Percentiles rank a stretch among this genome's conserved stretches.
phyloP scores from a whole-genome alignment of 2,888 invertebrate genomes.

The Zygaena filipendulae region DNA sequence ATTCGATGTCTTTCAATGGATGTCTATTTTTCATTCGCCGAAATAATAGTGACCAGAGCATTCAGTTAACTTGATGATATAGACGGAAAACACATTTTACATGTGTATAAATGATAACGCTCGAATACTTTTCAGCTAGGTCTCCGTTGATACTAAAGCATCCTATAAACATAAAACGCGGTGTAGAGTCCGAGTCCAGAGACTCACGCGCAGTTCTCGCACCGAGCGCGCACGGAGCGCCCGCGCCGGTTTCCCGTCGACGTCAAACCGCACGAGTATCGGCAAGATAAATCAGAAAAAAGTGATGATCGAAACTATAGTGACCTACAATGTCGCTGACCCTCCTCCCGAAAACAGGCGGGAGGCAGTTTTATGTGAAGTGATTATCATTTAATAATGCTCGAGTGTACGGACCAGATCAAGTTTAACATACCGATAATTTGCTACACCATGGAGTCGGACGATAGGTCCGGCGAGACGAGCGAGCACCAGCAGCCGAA shows the following conservation, averaged over 20 bases:
- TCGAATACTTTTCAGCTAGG: too few species aligned
- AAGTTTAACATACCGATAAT: conserved; percentile 57
- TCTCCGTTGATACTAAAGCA: too few species aligned
- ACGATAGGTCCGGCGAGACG: conserved; percentile 27
- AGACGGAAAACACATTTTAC: too few species aligned
- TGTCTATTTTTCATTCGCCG: too few species aligned
- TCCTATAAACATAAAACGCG: too few species aligned
- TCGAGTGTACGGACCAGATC: conserved; percentile 58
- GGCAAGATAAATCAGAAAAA: background rate
- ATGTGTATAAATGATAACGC: too few species aligned
- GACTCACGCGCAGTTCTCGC: conserved; percentile 22
- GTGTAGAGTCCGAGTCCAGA: too few species aligned
- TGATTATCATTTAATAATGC: conserved; percentile 44
- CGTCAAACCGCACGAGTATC: too few species aligned
- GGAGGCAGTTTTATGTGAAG: conserved; percentile 29
- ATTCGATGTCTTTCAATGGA: too few species aligned
- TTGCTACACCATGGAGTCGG: conserved; percentile 59
- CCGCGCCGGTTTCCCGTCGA: conserved; percentile 23
- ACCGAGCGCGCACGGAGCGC: conserved; percentile 27
- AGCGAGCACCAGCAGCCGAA: conserved; percentile 39
- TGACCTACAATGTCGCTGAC: conserved; percentile 41
- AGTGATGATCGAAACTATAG: conserved; percentile 16
- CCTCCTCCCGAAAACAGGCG: conserved; percentile 22
- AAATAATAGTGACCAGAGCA: too few species aligned
- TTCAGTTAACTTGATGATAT: too few species aligned